Percentiles rank a stretch among this genome's conserved stretches.
Conservation (phyloP, 2,888 invertebrate genomes). For the Loripinus fragilis region DNA sequence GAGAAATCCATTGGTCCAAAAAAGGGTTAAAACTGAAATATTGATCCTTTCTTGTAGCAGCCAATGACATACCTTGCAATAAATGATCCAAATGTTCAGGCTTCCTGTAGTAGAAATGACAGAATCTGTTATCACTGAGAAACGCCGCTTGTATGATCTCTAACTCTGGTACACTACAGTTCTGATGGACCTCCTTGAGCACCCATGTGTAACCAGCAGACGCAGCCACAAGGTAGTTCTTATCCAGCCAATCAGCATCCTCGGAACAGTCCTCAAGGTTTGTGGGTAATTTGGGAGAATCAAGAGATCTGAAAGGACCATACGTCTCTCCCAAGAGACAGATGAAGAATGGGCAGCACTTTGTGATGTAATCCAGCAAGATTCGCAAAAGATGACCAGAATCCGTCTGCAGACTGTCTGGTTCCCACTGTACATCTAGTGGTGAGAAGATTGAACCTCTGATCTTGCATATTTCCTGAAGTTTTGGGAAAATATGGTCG, state of each 20-base stretch:
- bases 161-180: constrained; percentile 79
- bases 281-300: constrained; percentile 62
- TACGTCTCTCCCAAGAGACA: constrained; percentile 81
- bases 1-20: no score
- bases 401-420: constrained; percentile 64
- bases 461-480: constrained; percentile 70
- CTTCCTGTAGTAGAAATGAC: constrained; percentile 80
- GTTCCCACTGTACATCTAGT: constrained; percentile 77
- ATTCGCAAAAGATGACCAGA: constrained; percentile 71
- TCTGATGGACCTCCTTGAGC: constrained; percentile 73
- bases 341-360: constrained; percentile 79
- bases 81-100: constrained; percentile 75
- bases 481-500: constrained; percentile 73
- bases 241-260: constrained; percentile 73
- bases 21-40: no score
- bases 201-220: constrained; percentile 80
- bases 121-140: constrained; percentile 71
- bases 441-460: constrained; percentile 77
- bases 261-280: constrained; percentile 52
- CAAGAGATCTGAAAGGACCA: constrained; percentile 72
- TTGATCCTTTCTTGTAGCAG: no score
- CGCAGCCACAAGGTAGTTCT: constrained; percentile 76
- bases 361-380: constrained; percentile 72
- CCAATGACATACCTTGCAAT: constrained; percentile 48
- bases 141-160: constrained; percentile 80